Base-by-base conservation (phyloP, 2,797 vertebrate genomes). In the Carcharodon carcharias region DNA sequence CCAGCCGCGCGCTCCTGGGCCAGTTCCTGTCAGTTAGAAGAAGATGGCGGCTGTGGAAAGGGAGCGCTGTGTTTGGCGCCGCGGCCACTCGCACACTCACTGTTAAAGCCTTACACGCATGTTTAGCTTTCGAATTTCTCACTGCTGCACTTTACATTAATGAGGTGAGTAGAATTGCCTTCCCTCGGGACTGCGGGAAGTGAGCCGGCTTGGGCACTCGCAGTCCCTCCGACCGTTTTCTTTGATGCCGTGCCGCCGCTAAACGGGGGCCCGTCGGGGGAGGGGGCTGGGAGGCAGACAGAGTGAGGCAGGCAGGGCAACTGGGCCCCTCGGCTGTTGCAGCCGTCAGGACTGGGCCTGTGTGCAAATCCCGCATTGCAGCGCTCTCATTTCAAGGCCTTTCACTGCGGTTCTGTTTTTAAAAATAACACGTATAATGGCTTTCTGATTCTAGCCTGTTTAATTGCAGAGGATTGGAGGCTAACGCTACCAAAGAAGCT, bases 401-500 rank as follows among this genome's bases (percentile, higher is more conserved):
- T 45, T 67, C n/a, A 23, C 91, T 40, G 91, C 63, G n/a, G 61
- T 45, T 65, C 63, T 67, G 63, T 63, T 40, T n/a, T 65, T 18
- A 35, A n/a, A 93, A 65, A 65, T 63, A 92, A 92, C 5, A 56
- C 58, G n/a, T 40, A 45, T n/a, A 92, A 67, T 93, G n/a, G 61
- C 23, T 31, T 31, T 56, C 94, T 95, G 94, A 95, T 73, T 54
- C 12, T 73, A 50, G 45, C 31, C 5, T 95, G 94, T 95, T 56
- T 77, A 56, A 71, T 98, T 98, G 93, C 97, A 99, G 98, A 99
- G 98, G 99, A 98, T 99, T 98, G 99, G 98, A 99, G 99, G 99
- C 98, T 98, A 98, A 99, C 99, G 98, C 98, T 98, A 99, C 99
- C 99, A 99, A 99, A 99, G 99, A 99, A 98, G 98, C 98, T 97